Evolutionary conservation across 2,113 vertebrate genomes (phyloP), one percentile per base, ranked within the genome.

Genomic region (Ceyx margarethae): DNA sequence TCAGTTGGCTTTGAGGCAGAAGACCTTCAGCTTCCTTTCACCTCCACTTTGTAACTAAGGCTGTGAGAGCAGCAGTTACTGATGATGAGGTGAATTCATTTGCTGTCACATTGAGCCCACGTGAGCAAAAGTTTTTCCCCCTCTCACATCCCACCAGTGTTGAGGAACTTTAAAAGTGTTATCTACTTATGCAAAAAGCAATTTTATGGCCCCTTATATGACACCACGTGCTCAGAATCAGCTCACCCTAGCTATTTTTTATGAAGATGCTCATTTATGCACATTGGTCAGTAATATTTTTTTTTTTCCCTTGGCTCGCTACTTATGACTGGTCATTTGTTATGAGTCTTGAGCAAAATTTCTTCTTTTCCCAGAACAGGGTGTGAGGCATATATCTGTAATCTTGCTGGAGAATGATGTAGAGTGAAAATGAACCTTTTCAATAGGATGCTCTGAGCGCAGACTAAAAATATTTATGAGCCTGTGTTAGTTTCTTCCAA

Each of bases 381-480:
- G 45, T n/a, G 9, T 69, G 71, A 87, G n/a, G 71, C 83, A 57
- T 95, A 33, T 83, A 58, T 76, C 71, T 96, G 65, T 86, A 86
- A 2, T 90, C 61, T 90, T 46, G 26, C 80, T 82, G 72, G 58
- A 83, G 81, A 93, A 82, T 60, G 60, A 68, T 77, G n/a, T 73
- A 69, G 84, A 83, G 78, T 68, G 54, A 74, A 95, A 93, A 73
- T 64, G 73, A 92, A 54, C 62, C 16, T 90, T 87, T 90, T 81
- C 85, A 87, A 78, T 66, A 50, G 67, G 57, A 45, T 74, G 33
- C 35, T 91, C 43, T 76, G 53, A 84, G 81, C 31, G 43, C 50
- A 87, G 89, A 40, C 68, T 94, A 71, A 88, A 90, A 81, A 91
- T 89, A 93, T 96, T 96, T 93, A 89, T 91, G 75, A 74, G 16